phyloP scores from a whole-genome alignment of 2,797 vertebrate genomes.

The Enteromius paludinosus region DNA sequence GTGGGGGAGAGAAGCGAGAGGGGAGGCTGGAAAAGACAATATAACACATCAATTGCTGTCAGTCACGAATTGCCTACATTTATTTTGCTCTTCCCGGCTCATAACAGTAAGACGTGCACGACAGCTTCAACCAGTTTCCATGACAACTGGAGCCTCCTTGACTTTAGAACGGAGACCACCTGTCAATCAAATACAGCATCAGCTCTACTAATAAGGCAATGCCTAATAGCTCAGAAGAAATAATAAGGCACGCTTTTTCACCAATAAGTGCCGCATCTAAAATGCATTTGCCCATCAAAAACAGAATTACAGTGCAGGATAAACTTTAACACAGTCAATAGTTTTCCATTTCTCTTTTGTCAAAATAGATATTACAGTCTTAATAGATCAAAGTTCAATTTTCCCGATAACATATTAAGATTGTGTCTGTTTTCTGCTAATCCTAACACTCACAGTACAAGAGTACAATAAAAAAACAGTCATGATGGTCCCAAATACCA shows the following conservation, averaged over 20 bases:
- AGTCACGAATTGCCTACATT: constrained; percentile 20
- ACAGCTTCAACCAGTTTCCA: constrained; percentile 41
- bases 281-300: neutral
- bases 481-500: neutral
- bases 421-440: neutral
- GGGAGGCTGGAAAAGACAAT: neutral
- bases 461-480: neutral
- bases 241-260: neutral
- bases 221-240: neutral
- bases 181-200: constrained; percentile 31
- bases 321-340: neutral
- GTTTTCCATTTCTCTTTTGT: neutral
- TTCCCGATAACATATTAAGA: neutral
- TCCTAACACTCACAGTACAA: neutral
- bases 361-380: neutral
- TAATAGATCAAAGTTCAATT: neutral
- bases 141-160: constrained; percentile 37
- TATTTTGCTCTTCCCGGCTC: constrained; percentile 11
- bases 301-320: neutral
- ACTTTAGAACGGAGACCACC: constrained; percentile 31
- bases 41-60: constrained; percentile 6
- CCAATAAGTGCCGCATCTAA: neutral
- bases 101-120: constrained; percentile 5
- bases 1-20: neutral
- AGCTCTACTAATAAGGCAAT: constrained; percentile 4